Percentiles rank a stretch among this genome's conserved stretches.
Conservation (phyloP, 2,797 vertebrate genomes). For the Podarcis siculus region DNA sequence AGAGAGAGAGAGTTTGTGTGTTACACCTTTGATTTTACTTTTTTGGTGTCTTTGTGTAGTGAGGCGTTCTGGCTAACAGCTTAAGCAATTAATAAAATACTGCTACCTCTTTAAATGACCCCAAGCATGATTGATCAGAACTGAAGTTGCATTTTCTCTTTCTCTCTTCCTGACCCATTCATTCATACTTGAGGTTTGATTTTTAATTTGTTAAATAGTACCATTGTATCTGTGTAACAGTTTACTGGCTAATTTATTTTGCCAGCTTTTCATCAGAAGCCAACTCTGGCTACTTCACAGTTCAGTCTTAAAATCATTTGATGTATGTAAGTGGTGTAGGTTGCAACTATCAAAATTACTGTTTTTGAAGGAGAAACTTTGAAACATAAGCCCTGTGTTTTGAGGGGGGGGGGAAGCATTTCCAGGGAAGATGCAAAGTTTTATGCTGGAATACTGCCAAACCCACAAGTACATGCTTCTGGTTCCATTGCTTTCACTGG, state of each 20-base stretch:
- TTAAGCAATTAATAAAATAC: background rate
- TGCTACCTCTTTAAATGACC: background rate
- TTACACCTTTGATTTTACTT: background rate
- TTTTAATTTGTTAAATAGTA: background rate
- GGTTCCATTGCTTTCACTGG: too few relatives aligned
- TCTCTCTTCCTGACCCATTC: background rate
- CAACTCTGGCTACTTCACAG: background rate
- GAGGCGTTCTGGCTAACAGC: background rate
- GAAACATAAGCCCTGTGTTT: background rate
- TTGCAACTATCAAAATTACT: background rate
- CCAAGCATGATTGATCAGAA: too few relatives aligned
- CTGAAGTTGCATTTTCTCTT: background rate
- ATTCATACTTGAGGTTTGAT: background rate
- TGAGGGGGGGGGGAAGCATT: background rate
- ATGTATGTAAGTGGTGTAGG: background rate
- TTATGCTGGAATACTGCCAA: background rate
- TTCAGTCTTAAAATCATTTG: background rate
- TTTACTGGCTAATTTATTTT: background rate
- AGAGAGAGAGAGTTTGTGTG: too few relatives aligned
- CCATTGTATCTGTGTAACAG: background rate
- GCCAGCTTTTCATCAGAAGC: background rate
- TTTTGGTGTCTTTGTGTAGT: background rate
- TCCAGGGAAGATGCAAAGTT: background rate
- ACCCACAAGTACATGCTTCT: too few relatives aligned
- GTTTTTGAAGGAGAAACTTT: background rate